Evolutionary conservation across 2,888 invertebrate genomes (phyloP).

Genomic region (Standfussiana lucernea): DNA sequence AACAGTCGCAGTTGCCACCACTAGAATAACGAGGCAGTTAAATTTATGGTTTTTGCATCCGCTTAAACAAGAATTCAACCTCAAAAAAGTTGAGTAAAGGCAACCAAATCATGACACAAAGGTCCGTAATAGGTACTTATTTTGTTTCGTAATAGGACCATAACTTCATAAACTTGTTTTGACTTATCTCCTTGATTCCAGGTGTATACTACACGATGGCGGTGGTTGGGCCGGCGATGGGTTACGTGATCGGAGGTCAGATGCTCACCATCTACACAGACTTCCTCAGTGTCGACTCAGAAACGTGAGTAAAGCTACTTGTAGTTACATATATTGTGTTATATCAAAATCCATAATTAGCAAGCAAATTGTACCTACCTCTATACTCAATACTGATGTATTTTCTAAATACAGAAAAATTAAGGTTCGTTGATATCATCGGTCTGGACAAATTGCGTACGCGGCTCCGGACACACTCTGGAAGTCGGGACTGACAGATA

Average conservation of each 20-base stretch:
- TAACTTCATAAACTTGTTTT: not conserved
- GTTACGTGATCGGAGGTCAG: constrained; percentile 96
- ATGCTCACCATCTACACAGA: constrained; percentile 95
- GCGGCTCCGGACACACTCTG: not conserved
- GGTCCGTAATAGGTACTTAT: not conserved
- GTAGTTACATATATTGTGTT: not conserved
- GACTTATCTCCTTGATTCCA: constrained; percentile 74
- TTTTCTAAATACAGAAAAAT: too few species aligned
- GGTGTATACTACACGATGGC: constrained; percentile 96
- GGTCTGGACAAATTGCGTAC: not conserved
- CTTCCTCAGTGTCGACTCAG: constrained; percentile 91
- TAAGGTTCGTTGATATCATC: not conserved
- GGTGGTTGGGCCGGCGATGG: constrained; percentile 95
- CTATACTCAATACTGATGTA: not conserved
- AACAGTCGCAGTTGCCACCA: not conserved
- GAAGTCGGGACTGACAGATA: not conserved
- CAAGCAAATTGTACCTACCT: too few species aligned
- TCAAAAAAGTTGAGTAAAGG: not conserved
- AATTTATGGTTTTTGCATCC: not conserved
- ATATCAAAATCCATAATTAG: not conserved
- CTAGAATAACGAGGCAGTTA: not conserved
- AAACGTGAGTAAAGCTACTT: constrained; percentile 90
- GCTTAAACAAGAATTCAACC: not conserved
- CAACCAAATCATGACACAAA: not conserved
- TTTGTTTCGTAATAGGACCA: not conserved